Percentiles rank a stretch among this genome's conserved stretches.
These are phyloP conservation scores for Lepidurus arcticus DNA, from an alignment of 1,140 invertebrate genomes.

Conservation along the genomic window DNA sequence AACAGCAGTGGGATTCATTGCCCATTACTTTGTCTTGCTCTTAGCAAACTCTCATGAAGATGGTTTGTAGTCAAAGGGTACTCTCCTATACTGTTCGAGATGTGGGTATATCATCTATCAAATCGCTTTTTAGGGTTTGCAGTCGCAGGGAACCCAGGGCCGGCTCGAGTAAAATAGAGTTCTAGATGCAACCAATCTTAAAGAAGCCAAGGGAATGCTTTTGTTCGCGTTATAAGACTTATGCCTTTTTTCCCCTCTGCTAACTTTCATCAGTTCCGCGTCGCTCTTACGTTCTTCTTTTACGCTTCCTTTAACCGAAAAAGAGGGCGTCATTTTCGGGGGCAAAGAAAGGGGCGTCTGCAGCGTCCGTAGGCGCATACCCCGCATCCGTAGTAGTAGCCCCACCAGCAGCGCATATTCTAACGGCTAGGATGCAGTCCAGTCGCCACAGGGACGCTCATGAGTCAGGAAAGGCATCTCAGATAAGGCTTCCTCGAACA, in stretches of 20 bases:
- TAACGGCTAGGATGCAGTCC: neutral
- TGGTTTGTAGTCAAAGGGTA: too few relatives aligned
- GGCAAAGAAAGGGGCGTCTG: constrained; percentile 11
- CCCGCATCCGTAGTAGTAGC: neutral
- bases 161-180: neutral
- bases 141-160: neutral
- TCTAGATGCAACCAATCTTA: neutral
- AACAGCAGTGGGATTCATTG: too few relatives aligned
- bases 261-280: neutral
- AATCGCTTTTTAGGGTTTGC: neutral
- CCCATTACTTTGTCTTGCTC: too few relatives aligned
- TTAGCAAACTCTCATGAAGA: too few relatives aligned
- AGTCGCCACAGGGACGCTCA: constrained; percentile 2
- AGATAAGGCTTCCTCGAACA: neutral
- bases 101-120: too few relatives aligned
- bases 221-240: constrained; percentile 9
- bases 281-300: neutral
- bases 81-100: too few relatives aligned
- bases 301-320: neutral
- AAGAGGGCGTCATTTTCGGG: neutral
- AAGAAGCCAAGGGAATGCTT: constrained; percentile 5
- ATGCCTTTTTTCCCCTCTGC: neutral
- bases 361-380: constrained; percentile 17
- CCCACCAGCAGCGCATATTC: constrained; percentile 17
- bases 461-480: constrained; percentile 13